A percentile compares a stretch with the other conserved stretches of the same genome.
phyloP scores from a whole-genome alignment of 1,140 invertebrate genomes.

The Panagrolaimus sp. region DNA sequence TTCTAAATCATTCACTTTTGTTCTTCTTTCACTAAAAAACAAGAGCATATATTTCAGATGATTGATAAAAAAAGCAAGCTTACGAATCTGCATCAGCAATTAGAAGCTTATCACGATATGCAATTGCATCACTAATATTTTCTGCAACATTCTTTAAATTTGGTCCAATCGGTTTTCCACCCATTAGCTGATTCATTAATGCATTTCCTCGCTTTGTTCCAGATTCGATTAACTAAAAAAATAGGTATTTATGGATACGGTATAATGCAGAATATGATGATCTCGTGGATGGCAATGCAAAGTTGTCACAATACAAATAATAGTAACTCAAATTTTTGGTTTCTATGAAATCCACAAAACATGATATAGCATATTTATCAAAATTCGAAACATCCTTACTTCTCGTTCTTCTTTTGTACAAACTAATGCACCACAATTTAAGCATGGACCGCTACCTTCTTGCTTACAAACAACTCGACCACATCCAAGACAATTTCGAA shows the following conservation, averaged over 20 bases:
- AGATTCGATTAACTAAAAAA: slow-evolving; percentile 26
- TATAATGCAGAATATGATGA: no score
- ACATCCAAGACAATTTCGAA: slow-evolving; percentile 88
- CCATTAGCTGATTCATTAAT: slow-evolving; percentile 24
- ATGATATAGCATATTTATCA: no score
- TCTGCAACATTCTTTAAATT: neutral
- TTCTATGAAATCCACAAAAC: neutral
- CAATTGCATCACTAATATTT: slow-evolving; percentile 10
- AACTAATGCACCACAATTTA: slow-evolving; percentile 79
- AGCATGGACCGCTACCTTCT: slow-evolving; percentile 89
- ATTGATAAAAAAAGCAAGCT: slow-evolving; percentile 2
- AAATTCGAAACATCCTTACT: no score
- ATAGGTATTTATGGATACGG: no score
- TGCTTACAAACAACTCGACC: slow-evolving; percentile 88
- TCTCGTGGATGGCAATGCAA: no score
- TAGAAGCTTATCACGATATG: slow-evolving; percentile 39
- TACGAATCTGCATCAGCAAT: slow-evolving; percentile 39
- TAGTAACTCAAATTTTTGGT: no score
- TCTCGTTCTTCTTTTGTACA: slow-evolving; percentile 51
- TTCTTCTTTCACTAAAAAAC: slow-evolving; percentile 32
- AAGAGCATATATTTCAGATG: no score
- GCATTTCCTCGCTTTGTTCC: slow-evolving; percentile 29
- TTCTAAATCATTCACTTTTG: slow-evolving; percentile 46
- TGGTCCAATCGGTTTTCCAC: neutral
- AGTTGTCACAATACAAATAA: no score